These are phyloP conservation scores for Psilanteris sp. DNA, from an alignment of 1,140 invertebrate genomes.

Conservation along the genomic window DNA sequence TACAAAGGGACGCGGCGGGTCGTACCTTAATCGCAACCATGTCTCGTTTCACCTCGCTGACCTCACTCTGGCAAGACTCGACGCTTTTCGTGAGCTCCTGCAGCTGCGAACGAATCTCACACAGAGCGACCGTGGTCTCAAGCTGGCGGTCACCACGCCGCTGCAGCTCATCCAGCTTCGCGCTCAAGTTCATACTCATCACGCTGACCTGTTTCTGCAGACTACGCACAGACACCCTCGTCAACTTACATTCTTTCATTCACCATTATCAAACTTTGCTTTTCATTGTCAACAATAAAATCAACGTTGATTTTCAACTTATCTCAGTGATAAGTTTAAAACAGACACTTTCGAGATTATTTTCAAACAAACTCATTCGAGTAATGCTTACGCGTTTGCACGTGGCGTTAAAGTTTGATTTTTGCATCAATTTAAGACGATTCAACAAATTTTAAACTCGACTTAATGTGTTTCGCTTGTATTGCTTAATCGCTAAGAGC, in stretches of 20 bases:
- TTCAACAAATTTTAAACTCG: too few relatives aligned
- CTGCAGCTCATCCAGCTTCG: constrained; percentile 94
- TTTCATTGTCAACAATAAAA: constrained; percentile 35
- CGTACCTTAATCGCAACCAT: constrained; percentile 92
- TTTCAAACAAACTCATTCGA: constrained; percentile 29
- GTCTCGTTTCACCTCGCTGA: constrained; percentile 93
- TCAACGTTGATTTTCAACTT: constrained; percentile 22
- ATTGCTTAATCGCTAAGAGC: too few relatives aligned
- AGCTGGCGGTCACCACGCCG: constrained; percentile 91
- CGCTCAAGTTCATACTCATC: constrained; percentile 96
- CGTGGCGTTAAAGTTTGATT: too few relatives aligned
- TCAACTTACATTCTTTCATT: constrained; percentile 40
- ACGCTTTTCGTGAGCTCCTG: constrained; percentile 95
- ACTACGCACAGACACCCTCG: constrained; percentile 81
- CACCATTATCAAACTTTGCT: constrained; percentile 24
- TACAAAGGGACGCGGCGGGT: constrained; percentile 11
- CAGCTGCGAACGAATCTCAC: constrained; percentile 93
- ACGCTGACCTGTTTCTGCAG: constrained; percentile 97
- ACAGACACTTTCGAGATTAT: constrained; percentile 28
- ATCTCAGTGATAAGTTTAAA: neutral
- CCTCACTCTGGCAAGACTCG: constrained; percentile 95
- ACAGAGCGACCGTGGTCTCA: constrained; percentile 93
- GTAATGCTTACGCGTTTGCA: too few relatives aligned
- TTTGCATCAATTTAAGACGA: too few relatives aligned
- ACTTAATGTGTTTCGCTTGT: too few relatives aligned